Evolutionary conservation across 2,113 vertebrate genomes (phyloP).

Genomic region (Telmatochromis sp.): DNA sequence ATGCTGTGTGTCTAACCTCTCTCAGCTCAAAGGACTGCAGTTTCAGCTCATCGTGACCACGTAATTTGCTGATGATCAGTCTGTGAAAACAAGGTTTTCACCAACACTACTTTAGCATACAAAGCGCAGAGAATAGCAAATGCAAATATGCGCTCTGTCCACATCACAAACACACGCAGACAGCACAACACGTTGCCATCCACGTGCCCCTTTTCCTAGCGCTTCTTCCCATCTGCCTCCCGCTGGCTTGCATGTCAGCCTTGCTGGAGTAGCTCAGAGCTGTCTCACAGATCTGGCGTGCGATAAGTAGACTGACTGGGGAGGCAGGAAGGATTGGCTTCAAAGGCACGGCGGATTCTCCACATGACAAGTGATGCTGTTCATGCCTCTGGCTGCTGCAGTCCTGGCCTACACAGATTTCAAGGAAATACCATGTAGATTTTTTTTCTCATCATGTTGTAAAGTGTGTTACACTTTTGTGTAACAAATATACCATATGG

Average conservation of each 20-base stretch:
- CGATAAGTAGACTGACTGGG: slow-evolving; percentile 21
- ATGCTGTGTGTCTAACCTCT: neutral
- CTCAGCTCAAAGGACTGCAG: neutral
- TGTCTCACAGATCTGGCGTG: slow-evolving; percentile 21
- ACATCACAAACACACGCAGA: neutral
- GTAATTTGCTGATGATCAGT: neutral
- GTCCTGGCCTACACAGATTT: neutral
- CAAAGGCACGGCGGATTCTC: slow-evolving; percentile 1
- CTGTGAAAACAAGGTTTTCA: neutral
- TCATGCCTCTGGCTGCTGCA: slow-evolving; percentile 5
- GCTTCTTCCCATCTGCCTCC: slow-evolving; percentile 21
- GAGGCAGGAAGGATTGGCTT: slow-evolving; percentile 12
- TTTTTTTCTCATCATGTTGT: neutral
- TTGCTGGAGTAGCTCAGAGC: slow-evolving; percentile 34
- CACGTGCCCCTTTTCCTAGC: neutral
- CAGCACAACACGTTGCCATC: neutral
- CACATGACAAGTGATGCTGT: slow-evolving; percentile 39
- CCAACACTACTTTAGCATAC: neutral
- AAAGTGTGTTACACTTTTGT: neutral
- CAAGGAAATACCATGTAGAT: neutral
- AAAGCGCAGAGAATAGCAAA: neutral
- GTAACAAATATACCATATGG: neutral
- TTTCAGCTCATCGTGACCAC: neutral
- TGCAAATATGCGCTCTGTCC: neutral
- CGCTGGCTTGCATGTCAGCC: neutral